Evolutionary conservation across 2,113 vertebrate species (phyloP).

Genomic region (Trogon surrucura): DNA sequence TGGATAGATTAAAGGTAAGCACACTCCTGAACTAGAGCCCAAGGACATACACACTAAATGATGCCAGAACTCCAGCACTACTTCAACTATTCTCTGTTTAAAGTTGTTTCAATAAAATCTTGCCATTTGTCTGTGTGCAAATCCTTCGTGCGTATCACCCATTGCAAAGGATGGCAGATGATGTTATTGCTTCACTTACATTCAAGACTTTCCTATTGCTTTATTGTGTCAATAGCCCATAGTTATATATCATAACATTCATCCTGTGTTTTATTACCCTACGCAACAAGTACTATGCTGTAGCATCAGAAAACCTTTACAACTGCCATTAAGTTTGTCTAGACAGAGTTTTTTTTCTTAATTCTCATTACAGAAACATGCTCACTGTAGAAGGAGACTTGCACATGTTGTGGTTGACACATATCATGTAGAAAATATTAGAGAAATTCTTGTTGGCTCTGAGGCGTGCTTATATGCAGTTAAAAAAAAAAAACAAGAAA

Average conservation of each 20-base stretch:
- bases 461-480: not conserved
- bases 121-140: not conserved
- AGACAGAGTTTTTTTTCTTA: not conserved
- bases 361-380: not conserved
- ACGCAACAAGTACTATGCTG: not conserved
- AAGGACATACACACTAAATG: not conserved
- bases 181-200: not conserved
- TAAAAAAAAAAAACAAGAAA: not conserved
- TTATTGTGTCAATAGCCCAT: not conserved
- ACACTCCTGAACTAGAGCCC: not conserved
- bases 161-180: not conserved
- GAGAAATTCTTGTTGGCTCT: not conserved
- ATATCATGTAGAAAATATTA: not conserved
- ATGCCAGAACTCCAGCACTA: not conserved
- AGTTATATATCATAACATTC: not conserved
- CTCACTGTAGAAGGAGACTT: not conserved
- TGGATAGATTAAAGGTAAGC: conserved; percentile 5
- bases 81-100: not conserved
- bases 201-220: not conserved
- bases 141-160: not conserved
- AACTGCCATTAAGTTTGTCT: not conserved
- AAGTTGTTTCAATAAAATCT: not conserved
- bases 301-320: conserved; percentile 22
- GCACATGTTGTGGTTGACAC: not conserved
- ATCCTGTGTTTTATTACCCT: not conserved